Conservation (phyloP, 2,888 invertebrate species). For the Epsilonema sp. region DNA sequence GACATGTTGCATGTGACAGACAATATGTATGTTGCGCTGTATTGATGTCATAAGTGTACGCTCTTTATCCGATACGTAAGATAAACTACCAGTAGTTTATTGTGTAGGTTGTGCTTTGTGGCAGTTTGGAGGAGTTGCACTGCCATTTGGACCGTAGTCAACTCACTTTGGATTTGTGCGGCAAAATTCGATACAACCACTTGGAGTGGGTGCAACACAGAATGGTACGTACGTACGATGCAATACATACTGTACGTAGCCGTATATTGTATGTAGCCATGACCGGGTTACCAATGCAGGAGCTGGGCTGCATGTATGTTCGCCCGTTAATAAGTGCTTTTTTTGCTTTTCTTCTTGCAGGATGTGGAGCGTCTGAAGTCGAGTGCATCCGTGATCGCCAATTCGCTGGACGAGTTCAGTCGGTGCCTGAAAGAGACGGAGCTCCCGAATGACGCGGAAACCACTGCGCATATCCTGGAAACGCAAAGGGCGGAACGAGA, state of each 20-base stretch:
- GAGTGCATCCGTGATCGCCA: constrained; percentile 69
- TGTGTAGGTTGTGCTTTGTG: constrained; percentile 53
- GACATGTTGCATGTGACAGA: too few species aligned
- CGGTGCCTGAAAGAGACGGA: constrained; percentile 67
- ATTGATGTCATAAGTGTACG: too few species aligned
- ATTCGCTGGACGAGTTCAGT: constrained; percentile 63
- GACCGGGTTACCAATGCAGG: too few species aligned
- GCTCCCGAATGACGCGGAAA: constrained; percentile 76
- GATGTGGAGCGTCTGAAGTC: constrained; percentile 82
- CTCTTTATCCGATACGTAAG: too few species aligned
- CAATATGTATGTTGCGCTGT: too few species aligned
- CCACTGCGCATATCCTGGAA: constrained; percentile 64
- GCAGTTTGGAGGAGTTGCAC: constrained; percentile 60
- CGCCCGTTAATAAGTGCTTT: neutral
- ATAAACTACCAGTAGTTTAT: too few species aligned
- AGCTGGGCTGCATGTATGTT: too few species aligned
- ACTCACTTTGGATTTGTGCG: constrained; percentile 69
- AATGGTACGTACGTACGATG: constrained; percentile 71
- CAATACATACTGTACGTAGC: too few species aligned
- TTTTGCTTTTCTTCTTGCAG: constrained; percentile 37
- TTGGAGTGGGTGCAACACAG: constrained; percentile 90
- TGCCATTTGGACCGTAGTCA: constrained; percentile 54
- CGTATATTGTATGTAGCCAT: too few species aligned
- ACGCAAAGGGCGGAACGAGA: constrained; percentile 44
- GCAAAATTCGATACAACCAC: constrained; percentile 67